These are phyloP conservation scores for Malurus cyaneus DNA, from an alignment of 2,113 vertebrate genomes.

Conservation along the genomic window DNA sequence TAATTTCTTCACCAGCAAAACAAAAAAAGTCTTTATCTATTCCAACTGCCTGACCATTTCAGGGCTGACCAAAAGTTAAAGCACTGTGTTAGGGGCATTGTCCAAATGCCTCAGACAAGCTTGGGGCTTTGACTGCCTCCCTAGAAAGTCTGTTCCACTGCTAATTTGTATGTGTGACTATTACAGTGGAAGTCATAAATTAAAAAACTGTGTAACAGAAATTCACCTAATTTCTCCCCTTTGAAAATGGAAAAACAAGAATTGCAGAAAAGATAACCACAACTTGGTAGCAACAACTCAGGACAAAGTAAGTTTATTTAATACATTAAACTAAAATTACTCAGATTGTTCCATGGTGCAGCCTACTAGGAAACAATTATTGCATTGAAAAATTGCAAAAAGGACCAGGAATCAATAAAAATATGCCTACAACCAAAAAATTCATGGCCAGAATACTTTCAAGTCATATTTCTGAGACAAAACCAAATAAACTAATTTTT, in stretches of 20 bases:
- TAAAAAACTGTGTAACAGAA: not conserved
- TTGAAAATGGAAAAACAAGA: not conserved
- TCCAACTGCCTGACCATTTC: not conserved
- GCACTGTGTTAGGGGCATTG: not conserved
- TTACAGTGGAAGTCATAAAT: not conserved
- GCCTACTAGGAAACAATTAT: not conserved
- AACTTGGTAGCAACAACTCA: not conserved
- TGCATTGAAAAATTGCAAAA: not conserved
- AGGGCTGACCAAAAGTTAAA: not conserved
- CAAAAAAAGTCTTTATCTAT: not conserved
- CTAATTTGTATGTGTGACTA: not conserved
- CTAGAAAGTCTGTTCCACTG: not conserved
- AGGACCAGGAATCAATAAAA: not conserved
- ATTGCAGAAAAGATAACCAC: not conserved
- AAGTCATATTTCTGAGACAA: not conserved
- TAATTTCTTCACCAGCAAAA: not conserved
- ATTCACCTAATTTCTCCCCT: not conserved
- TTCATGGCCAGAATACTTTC: not conserved
- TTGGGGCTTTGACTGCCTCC: not conserved
- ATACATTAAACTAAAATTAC: not conserved
- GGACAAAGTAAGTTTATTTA: not conserved
- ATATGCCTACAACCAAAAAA: not conserved
- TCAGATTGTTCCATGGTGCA: not conserved
- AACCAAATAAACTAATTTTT: not conserved
- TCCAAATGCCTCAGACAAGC: not conserved